These are phyloP conservation scores for Poeciliopsis retropinna DNA, from an alignment of 2,113 vertebrate species.

Conservation along the genomic window DNA sequence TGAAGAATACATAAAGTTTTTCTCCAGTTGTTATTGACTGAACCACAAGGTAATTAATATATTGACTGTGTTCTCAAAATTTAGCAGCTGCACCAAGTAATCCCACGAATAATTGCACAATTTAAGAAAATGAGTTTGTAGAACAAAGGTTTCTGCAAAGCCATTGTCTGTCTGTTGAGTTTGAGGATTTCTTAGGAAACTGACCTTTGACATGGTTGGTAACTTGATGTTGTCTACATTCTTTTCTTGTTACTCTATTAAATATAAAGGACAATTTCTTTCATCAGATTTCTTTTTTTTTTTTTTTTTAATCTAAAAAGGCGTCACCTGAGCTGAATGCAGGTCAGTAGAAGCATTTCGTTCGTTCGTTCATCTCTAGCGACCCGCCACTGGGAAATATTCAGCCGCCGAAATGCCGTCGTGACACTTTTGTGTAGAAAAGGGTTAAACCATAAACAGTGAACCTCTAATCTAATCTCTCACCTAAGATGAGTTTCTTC, in stretches of 20 bases:
- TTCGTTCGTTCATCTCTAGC: background rate
- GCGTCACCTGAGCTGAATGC: no score
- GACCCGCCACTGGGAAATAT: background rate
- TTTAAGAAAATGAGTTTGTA: no score
- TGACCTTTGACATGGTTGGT: background rate
- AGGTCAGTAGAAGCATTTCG: background rate
- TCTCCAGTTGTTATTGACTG: background rate
- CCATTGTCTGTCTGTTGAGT: background rate
- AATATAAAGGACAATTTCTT: no score
- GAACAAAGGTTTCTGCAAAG: no score
- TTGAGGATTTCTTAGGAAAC: background rate
- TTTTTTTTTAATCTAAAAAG: no score
- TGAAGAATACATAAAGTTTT: background rate
- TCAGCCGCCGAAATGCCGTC: background rate
- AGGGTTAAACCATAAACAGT: background rate
- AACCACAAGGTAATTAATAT: background rate
- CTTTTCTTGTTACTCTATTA: no score
- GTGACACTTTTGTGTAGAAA: no score
- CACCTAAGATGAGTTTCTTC: background rate
- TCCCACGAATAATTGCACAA: no score
- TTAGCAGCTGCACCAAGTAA: no score
- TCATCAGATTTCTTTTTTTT: no score
- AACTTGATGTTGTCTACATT: no score
- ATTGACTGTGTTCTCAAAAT: no score
- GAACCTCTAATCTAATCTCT: background rate